Evolutionary conservation across 1,140 invertebrate species (phyloP), one percentile per base, ranked within the genome.

Genomic region (Procambarus clarkii): DNA sequence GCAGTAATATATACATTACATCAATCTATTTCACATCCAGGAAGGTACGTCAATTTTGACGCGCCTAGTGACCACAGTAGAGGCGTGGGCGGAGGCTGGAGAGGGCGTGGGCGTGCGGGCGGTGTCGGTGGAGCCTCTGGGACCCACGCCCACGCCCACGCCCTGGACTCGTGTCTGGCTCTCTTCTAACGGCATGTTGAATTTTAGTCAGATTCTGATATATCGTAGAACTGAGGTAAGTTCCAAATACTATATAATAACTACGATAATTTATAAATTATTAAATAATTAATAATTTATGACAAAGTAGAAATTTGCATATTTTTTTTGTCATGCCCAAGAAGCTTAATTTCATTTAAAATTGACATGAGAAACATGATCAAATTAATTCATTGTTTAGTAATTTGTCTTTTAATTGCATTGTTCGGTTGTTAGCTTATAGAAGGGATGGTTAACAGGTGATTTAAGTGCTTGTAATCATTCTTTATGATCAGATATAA

Each of bases 11-110:
- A n/a, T n/a, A n/a, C n/a, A n/a, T n/a, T n/a, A n/a, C n/a, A n/a
- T n/a, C n/a, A n/a, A n/a, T n/a, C n/a, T n/a, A 64, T 64, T 64
- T 8, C 2, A 15, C 18, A 3, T 60, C 0, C 58, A 83, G 81
- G 81, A 9, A 2, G 58, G 60, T 45, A 45, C 24, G 7, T 83
- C 81, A 11, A n/a, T 83, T 15, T 21, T 83, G 34, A 69, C 45
- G 15, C 58, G 81, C 3, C 60, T 83, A 24, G 60, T 83, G 81
- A 3, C 34, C 3, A 34, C 58, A 3, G 24, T 69, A 2, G 8
- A 11, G 81, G 18, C 81, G 54, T 83, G 81, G 81, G 81, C 44
- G 8, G 81, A 69, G 24, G 80, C n/a, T 2, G 81, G 81, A 18
- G 58, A 34, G 7, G 81, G 11, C 9, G 60, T 45, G 54, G 69